Percentiles rank a stretch among this genome's conserved stretches.
Evolutionary conservation across 2,113 vertebrate species (phyloP).

Genomic region (Fregetta grallaria): DNA sequence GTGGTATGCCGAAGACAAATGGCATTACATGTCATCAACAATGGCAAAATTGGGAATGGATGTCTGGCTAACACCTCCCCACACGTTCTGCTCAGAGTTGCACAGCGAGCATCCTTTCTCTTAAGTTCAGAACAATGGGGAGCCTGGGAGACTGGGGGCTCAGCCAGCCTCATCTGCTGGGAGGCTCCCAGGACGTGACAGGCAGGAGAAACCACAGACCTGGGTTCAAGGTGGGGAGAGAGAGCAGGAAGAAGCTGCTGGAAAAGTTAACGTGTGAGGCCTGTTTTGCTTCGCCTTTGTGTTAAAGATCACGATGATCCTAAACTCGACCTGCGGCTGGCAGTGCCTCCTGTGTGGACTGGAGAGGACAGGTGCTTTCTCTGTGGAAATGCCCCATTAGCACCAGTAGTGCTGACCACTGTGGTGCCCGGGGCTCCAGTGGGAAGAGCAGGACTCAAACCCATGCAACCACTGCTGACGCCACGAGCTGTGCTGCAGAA

Average conservation of each 20-base stretch:
- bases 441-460: not conserved
- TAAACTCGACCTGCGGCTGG: not conserved
- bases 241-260: not conserved
- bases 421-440: fast-evolving
- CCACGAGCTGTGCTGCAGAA: not conserved
- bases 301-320: not conserved
- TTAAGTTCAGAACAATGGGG: not conserved
- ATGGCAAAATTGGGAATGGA: not conserved
- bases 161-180: not conserved
- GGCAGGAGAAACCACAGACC: not conserved
- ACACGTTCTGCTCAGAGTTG: not conserved
- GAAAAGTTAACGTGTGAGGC: not conserved
- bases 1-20: not conserved
- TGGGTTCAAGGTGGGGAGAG: not conserved
- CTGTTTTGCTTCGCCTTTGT: no score
- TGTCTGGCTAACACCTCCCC: not conserved
- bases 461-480: not conserved
- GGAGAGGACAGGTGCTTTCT: not conserved
- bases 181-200: not conserved
- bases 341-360: not conserved
- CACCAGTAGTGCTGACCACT: no score
- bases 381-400: not conserved
- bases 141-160: not conserved
- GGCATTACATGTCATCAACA: not conserved
- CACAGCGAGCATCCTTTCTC: no score